Evolutionary conservation across 2,113 vertebrate genomes (phyloP).

Genomic region (Cairina moschata): DNA sequence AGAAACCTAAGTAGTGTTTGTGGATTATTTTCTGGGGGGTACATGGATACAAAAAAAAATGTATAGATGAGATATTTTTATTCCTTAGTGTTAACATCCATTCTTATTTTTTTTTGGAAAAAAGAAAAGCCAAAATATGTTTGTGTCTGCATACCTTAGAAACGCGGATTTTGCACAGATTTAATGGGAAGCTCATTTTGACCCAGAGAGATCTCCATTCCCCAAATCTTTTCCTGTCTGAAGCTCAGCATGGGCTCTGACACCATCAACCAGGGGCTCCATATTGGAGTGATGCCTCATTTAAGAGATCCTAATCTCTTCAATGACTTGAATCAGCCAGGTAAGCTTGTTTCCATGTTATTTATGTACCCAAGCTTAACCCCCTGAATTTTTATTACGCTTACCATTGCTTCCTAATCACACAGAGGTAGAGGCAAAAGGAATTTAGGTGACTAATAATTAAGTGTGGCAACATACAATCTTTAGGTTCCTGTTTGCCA

Average conservation of each 20-base stretch:
- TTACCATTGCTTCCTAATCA: slow-evolving; percentile 21
- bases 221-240: not conserved
- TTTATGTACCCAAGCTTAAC: not conserved
- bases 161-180: not conserved
- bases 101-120: not conserved
- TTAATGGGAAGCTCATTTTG: not conserved
- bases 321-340: not conserved
- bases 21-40: not conserved
- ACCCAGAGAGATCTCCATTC: not conserved
- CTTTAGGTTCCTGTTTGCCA: slow-evolving; percentile 62
- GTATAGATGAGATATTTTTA: not conserved
- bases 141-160: not conserved
- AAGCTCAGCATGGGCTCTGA: not conserved
- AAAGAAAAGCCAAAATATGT: not conserved
- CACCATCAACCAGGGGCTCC: not conserved
- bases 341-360: slow-evolving; percentile 6
- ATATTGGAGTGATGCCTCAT: not conserved
- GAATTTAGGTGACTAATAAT: slow-evolving; percentile 34
- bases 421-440: slow-evolving; percentile 20
- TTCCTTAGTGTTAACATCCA: not conserved
- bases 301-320: not conserved
- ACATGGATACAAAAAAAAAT: not conserved
- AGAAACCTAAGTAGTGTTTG: not conserved
- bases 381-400: not conserved
- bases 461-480: slow-evolving; percentile 37